Evolutionary conservation across 2,113 vertebrate species (phyloP), one percentile per base, ranked within the genome.

Genomic region (Eidolon helvum): DNA sequence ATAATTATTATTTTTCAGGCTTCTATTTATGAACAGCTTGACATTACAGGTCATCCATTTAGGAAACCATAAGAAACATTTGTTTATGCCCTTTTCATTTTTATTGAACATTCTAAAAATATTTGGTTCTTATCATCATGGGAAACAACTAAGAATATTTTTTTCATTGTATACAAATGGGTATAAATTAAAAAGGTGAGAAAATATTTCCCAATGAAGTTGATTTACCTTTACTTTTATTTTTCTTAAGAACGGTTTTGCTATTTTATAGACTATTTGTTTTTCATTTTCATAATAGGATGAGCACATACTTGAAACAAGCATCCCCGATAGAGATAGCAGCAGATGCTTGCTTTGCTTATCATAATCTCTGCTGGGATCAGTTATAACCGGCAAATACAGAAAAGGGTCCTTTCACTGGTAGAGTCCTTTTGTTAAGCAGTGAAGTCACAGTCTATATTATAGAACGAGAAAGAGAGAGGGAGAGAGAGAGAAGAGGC

Each of bases 11-110:
- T 72, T 88, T 96, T 21, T 87, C 84, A 98, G 97, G 77, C 48
- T 97, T 94, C 63, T 98, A 71, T 97, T 98, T 79, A 90, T 94
- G 48, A 69, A 98, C 45, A 96, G 80, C 87, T 95, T 98, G 66
- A 18, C 94, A 53, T 97, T 98, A 48, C 86, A 97, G 65, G 59
- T 84, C 45, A 85, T 95, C 96, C 80, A n/a, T 30, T 92, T 96
- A 94, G 87, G 86, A 90, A 97, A 98, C 95, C 97, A 94, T 98
- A 97, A 97, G 80, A n/a, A 50, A 87, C 77, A 71, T 4, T 71
- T 0, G 0, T 59, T 7, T 65, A 61, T 43, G 28, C 71, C 40
- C 43, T 78, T 89, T 83, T 40, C 30, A 57, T 77, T 77, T 92
- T 68, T 43, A 38, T 61, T 79, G 40, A 68, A 48, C 22, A 35